A percentile compares a stretch with the other conserved stretches of the same genome.
phyloP scores from a whole-genome alignment of 2,888 invertebrate species.

The Polyommatus icarus region DNA sequence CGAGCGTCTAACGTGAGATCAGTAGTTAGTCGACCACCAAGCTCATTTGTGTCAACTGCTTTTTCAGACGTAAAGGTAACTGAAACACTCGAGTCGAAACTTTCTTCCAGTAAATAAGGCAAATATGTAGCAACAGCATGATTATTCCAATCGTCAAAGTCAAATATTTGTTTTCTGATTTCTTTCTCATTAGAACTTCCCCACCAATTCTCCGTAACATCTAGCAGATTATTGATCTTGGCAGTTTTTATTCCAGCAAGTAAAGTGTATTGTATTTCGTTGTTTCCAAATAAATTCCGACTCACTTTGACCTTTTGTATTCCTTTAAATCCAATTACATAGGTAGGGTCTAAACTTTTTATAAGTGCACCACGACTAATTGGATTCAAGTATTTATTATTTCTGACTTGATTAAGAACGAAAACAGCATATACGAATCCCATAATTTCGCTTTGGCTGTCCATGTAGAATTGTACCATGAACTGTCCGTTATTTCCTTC shows the following conservation, averaged over 20 bases:
- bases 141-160: constrained; percentile 99
- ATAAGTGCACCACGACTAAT: constrained; percentile 61
- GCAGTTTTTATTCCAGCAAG: constrained; percentile 95
- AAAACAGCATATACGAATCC: constrained; percentile 91
- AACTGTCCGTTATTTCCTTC: constrained; percentile 89
- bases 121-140: constrained; percentile 95
- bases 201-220: constrained; percentile 98
- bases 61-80: constrained; percentile 81
- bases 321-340: constrained; percentile 94
- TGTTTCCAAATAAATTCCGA: constrained; percentile 92
- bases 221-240: constrained; percentile 90
- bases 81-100: constrained; percentile 88
- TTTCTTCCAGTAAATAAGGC: constrained; percentile 91
- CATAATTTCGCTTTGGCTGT: constrained; percentile 96
- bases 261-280: constrained; percentile 92
- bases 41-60: constrained; percentile 82
- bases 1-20: constrained; percentile 84
- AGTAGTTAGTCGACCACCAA: constrained; percentile 88
- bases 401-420: constrained; percentile 87
- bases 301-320: constrained; percentile 96
- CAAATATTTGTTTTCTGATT: constrained; percentile 93
- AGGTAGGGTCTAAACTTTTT: constrained; percentile 83
- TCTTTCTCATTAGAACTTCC: constrained; percentile 86
- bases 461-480: constrained; percentile 92
- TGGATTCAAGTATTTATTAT: constrained; percentile 79